Conservation (phyloP, 2,113 vertebrate genomes). For the Scophthalmus maximus region DNA sequence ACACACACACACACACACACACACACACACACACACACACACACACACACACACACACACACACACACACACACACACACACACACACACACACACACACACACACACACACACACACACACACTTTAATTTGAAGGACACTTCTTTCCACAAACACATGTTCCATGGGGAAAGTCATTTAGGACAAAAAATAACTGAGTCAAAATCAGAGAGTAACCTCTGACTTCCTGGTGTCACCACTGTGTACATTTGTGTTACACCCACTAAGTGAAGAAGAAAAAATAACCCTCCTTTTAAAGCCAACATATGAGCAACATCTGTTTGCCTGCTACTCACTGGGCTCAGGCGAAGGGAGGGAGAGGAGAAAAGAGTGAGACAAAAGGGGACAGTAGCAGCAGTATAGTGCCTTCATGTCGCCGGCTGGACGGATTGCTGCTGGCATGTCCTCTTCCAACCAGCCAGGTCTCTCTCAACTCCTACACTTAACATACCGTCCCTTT, state of each 20-base stretch:
- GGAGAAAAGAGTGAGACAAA: slow-evolving; percentile 54
- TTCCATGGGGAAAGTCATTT: slow-evolving; percentile 25
- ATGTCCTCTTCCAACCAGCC: slow-evolving; percentile 60
- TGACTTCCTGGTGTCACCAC: slow-evolving; percentile 59
- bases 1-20: too few relatives aligned
- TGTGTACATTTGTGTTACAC: slow-evolving; percentile 59
- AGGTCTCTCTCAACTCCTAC: slow-evolving; percentile 59
- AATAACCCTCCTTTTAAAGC: slow-evolving; percentile 45
- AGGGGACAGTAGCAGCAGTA: slow-evolving; percentile 15
- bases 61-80: too few relatives aligned
- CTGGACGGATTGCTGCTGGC: slow-evolving; percentile 62
- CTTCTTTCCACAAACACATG: slow-evolving; percentile 19
- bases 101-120: not conserved
- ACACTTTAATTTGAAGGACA: slow-evolving; percentile 6
- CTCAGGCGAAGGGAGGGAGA: slow-evolving; percentile 47
- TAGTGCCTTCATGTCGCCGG: slow-evolving; percentile 48
- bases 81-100: too few relatives aligned
- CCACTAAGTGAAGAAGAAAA: slow-evolving; percentile 33
- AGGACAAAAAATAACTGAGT: slow-evolving; percentile 23
- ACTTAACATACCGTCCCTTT: slow-evolving; percentile 33
- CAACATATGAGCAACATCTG: slow-evolving; percentile 80
- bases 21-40: too few relatives aligned
- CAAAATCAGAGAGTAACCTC: slow-evolving; percentile 49
- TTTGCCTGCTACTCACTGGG: slow-evolving; percentile 38
- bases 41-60: too few relatives aligned